Base-by-base conservation (phyloP, 2,888 invertebrate genomes). In the Oxytorus armatus region DNA sequence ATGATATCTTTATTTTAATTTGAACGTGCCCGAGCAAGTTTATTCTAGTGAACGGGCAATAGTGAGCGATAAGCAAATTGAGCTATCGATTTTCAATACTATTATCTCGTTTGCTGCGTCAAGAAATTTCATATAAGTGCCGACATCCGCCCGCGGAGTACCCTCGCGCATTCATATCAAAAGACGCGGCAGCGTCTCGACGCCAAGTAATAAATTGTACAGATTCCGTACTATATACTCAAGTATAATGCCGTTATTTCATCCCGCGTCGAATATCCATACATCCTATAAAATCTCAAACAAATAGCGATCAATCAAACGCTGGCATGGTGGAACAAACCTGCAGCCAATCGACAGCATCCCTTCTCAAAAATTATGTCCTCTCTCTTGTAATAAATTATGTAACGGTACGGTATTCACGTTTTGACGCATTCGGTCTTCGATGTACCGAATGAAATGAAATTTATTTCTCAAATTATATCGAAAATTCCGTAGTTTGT, bases 271-370 rank as follows among this genome's bases (percentile, higher is more conserved):
- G 1, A 59, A 57, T 65, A 72, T 53, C 63, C 49, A 65, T 57
- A 23, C 63, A 69, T n/a, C n/a, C n/a, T 75, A 81, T 81, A 77
- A 82, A 77, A 68, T 79, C 83, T 74, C 83, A 82, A 83, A 83
- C 84, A 86, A 86, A 87, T 85, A 84, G 84, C 86, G 81, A 86
- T 87, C 87, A 86, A 86, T 87, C 87, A 87, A 85, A 83, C 69
- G 72, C 74, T 77, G 78, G 79, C 82, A 77, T 79, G 82, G 36
- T 53, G 39, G n/a, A 36, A 42, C 2, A 21, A 21, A 74, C n/a
- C n/a, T n/a, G 55, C 25, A 63, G 57, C 47, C 44, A 33, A 21
- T 21, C 68, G 59, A 55, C 55, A 42, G 55, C 36, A 55, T 82
- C 77, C 76, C 72, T 79, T 77, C 81, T 83, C 80, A 79, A 81